phyloP scores from a whole-genome alignment of 2,113 vertebrate species.

The Prunella himalayana region DNA sequence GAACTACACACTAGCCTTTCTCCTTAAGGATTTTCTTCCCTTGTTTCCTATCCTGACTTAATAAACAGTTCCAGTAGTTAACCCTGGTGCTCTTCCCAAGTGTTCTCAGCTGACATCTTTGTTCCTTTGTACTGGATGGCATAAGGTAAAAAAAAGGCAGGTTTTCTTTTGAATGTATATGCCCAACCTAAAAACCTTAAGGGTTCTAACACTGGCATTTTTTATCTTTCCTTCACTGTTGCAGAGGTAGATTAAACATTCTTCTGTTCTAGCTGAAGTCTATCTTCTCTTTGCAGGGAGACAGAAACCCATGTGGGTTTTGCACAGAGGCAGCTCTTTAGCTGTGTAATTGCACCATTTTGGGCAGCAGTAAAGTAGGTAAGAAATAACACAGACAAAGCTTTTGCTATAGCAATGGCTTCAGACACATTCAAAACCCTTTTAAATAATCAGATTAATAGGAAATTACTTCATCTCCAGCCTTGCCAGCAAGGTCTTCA shows the following conservation, averaged over 20 bases:
- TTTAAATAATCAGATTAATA: constrained; percentile 48
- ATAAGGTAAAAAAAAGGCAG: not conserved
- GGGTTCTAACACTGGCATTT: not conserved
- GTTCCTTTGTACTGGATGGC: not conserved
- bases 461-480: constrained; percentile 32
- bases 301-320: not conserved
- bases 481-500: not conserved
- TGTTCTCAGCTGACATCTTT: not conserved
- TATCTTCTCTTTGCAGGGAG: not conserved
- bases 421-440: not conserved
- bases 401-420: not conserved
- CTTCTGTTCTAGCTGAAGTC: not conserved
- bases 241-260: not conserved
- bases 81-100: not conserved
- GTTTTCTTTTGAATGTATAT: not conserved
- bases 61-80: not conserved
- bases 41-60: not conserved
- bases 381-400: not conserved
- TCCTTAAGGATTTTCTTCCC: not conserved
- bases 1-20: not conserved
- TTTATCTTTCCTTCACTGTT: not conserved
- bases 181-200: not conserved
- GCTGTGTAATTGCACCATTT: not conserved
- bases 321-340: not conserved
- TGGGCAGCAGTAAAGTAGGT: not conserved